These are phyloP conservation scores for Amphiduros pacificus DNA, from an alignment of 2,888 invertebrate species.

Conservation along the genomic window DNA sequence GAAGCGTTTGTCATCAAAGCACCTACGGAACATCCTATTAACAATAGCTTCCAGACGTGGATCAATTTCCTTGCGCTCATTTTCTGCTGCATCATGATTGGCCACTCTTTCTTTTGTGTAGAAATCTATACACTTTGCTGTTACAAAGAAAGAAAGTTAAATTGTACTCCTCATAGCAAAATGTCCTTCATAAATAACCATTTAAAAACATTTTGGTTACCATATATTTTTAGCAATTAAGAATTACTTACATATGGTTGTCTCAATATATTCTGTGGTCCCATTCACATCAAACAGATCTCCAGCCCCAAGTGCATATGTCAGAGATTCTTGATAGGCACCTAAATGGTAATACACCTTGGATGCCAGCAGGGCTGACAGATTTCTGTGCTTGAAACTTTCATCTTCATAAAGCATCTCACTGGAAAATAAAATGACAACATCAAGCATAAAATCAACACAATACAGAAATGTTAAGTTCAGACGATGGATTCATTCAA, in stretches of 20 bases:
- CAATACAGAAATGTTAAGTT: too few relatives aligned
- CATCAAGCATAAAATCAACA: not conserved
- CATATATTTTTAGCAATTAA: too few relatives aligned
- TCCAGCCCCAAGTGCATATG: constrained; percentile 95
- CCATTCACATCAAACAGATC: constrained; percentile 93
- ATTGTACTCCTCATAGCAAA: too few relatives aligned
- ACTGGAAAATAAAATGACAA: too few relatives aligned
- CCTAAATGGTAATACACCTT: constrained; percentile 98
- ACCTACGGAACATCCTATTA: constrained; percentile 91
- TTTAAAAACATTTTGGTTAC: too few relatives aligned
- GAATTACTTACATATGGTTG: too few relatives aligned
- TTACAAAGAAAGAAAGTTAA: too few relatives aligned
- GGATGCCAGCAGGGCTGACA: constrained; percentile 95
- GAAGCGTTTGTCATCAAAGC: constrained; percentile 91
- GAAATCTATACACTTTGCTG: constrained; percentile 96
- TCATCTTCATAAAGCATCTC: constrained; percentile 95
- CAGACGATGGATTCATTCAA: too few relatives aligned
- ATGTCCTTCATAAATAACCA: too few relatives aligned
- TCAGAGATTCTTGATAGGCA: constrained; percentile 93
- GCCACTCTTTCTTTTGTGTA: constrained; percentile 81
- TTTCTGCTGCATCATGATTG: constrained; percentile 71
- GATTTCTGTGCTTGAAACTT: constrained; percentile 80
- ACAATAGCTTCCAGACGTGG: constrained; percentile 83
- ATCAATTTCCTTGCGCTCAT: constrained; percentile 60
- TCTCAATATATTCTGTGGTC: constrained; percentile 93